Conservation (phyloP, 2,113 vertebrate species). For the Saccopteryx bilineata region DNA sequence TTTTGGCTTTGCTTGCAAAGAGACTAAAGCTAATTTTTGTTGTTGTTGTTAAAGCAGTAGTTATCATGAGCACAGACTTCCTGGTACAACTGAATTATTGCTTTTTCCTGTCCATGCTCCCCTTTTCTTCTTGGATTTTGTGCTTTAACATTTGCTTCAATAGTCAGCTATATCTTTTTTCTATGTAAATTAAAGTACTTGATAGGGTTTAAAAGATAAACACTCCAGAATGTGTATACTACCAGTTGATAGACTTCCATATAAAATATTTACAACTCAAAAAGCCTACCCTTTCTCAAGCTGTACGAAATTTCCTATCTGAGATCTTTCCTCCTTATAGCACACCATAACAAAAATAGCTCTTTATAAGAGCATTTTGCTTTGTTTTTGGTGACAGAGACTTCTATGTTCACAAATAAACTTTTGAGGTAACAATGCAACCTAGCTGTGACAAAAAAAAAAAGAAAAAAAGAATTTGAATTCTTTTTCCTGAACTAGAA, state of each 20-base stretch:
- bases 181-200: not conserved
- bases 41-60: not conserved
- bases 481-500: slow-evolving; percentile 23
- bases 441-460: not conserved
- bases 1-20: not conserved
- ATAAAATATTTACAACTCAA: slow-evolving; percentile 13
- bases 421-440: slow-evolving; percentile 29
- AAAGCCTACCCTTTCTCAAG: slow-evolving; percentile 25
- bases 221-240: not conserved
- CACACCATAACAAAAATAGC: not conserved
- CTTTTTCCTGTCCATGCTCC: not conserved
- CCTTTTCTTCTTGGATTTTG: slow-evolving; percentile 1
- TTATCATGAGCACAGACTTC: slow-evolving; percentile 5
- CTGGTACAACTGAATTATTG: slow-evolving; percentile 31
- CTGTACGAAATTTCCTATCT: not conserved
- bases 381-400: slow-evolving; percentile 54
- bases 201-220: slow-evolving; percentile 37
- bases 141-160: slow-evolving; percentile 18
- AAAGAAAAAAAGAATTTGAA: not conserved
- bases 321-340: not conserved
- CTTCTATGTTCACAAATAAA: slow-evolving; percentile 12
- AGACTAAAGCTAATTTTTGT: not conserved
- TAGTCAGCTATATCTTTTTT: slow-evolving; percentile 26
- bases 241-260: not conserved
- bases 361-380: not conserved